Conservation (phyloP, 2,797 vertebrate species). For the Buceros bicornis region DNA sequence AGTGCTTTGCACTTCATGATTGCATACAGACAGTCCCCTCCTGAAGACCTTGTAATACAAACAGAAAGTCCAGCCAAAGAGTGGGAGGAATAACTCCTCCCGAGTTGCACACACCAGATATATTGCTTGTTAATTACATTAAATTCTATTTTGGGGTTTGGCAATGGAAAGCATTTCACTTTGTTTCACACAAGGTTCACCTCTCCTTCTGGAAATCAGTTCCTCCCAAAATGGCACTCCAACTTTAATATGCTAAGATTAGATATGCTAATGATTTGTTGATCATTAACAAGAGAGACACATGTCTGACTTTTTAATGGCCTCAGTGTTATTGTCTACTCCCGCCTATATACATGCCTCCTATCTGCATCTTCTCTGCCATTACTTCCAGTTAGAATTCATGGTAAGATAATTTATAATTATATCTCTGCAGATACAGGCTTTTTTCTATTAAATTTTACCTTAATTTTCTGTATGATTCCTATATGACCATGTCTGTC, state of each 20-base stretch:
- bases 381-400: neutral
- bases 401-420: neutral
- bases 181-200: neutral
- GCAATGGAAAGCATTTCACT: neutral
- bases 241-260: neutral
- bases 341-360: neutral
- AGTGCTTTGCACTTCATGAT: neutral
- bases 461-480: neutral
- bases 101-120: neutral
- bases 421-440: neutral
- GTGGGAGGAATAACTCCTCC: neutral
- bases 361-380: neutral
- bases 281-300: neutral
- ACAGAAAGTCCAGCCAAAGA: neutral
- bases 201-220: constrained; percentile 7
- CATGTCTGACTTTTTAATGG: neutral
- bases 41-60: neutral
- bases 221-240: constrained; percentile 7
- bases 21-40: neutral
- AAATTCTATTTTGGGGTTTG: neutral
- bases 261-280: too few relatives aligned
- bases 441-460: neutral
- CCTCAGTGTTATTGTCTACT: neutral
- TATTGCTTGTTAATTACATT: neutral
- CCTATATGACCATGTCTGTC: neutral